These are phyloP conservation scores for Agonopterix alstromeriana DNA, from an alignment of 2,888 invertebrate genomes.

Conservation along the genomic window DNA sequence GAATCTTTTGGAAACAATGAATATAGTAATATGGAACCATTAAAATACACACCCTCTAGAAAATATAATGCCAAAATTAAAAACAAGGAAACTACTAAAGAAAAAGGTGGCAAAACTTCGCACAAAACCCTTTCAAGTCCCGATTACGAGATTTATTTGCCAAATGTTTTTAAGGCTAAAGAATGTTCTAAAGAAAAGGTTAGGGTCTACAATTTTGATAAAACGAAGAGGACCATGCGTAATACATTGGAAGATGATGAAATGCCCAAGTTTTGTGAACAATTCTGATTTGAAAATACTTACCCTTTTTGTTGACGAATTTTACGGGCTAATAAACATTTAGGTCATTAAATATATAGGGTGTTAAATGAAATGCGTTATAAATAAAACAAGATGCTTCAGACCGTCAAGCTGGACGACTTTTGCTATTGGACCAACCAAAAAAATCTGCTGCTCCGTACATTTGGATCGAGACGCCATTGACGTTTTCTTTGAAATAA, in stretches of 20 bases:
- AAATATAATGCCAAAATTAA: too few species aligned
- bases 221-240: slow-evolving; percentile 17
- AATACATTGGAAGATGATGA: slow-evolving; percentile 18
- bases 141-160: slow-evolving; percentile 49
- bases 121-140: slow-evolving; percentile 10
- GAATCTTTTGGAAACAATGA: not conserved
- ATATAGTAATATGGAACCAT: too few species aligned
- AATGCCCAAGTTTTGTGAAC: slow-evolving; percentile 30
- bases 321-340: too few species aligned
- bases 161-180: slow-evolving; percentile 39
- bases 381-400: too few species aligned
- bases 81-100: not conserved
- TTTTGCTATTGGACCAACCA: too few species aligned
- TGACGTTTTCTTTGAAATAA: not conserved
- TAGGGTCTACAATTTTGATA: slow-evolving; percentile 40
- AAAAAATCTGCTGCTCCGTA: not conserved
- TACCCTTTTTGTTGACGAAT: too few species aligned
- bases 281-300: slow-evolving; percentile 7
- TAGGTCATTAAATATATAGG: too few species aligned
- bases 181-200: slow-evolving; percentile 47
- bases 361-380: too few species aligned
- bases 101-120: slow-evolving; percentile 9
- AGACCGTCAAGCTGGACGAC: too few species aligned
- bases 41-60: too few species aligned
- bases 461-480: not conserved